Evolutionary conservation across 2,888 invertebrate species (phyloP).

Genomic region (Scaptomyza polygonia): DNA sequence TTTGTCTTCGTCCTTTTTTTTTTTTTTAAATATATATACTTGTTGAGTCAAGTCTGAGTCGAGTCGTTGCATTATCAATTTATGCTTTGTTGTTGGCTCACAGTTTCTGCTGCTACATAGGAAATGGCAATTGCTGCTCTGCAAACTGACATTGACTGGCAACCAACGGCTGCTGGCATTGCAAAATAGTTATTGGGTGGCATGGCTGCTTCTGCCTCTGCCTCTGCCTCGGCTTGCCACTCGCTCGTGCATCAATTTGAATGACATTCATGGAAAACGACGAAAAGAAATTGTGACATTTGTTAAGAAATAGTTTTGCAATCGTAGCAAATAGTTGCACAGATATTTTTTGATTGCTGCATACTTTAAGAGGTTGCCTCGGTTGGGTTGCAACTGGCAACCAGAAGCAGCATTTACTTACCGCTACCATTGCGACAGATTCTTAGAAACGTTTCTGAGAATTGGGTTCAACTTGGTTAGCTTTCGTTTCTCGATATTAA

Average conservation of each 20-base stretch:
- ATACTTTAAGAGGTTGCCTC: conserved; percentile 55
- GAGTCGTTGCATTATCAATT: conserved; percentile 27
- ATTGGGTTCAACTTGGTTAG: background rate
- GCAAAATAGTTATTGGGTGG: conserved; percentile 41
- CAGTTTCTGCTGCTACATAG: conserved; percentile 28
- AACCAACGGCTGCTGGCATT: conserved; percentile 38
- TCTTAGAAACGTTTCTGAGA: conserved; percentile 1
- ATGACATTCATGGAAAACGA: conserved; percentile 71
- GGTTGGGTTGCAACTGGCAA: conserved; percentile 31
- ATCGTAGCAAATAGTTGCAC: conserved; percentile 71
- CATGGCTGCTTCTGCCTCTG: conserved; percentile 5
- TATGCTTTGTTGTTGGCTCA: conserved; percentile 22
- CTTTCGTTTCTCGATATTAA: no score
- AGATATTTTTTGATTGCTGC: conserved; percentile 77
- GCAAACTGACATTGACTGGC: conserved; percentile 74
- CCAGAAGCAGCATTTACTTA: conserved; percentile 24
- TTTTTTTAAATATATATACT: conserved; percentile 24
- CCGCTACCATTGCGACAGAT: conserved; percentile 7
- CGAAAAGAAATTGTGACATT: conserved; percentile 73
- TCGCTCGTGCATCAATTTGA: conserved; percentile 72
- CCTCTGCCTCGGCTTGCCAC: conserved; percentile 37
- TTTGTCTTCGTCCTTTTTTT: conserved; percentile 2
- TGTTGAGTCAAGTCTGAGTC: conserved; percentile 45
- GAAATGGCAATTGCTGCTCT: conserved; percentile 66
- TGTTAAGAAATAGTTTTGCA: conserved; percentile 76